Conservation (phyloP, 2,888 invertebrate species). For the Caenorhabditis imperialis region DNA sequence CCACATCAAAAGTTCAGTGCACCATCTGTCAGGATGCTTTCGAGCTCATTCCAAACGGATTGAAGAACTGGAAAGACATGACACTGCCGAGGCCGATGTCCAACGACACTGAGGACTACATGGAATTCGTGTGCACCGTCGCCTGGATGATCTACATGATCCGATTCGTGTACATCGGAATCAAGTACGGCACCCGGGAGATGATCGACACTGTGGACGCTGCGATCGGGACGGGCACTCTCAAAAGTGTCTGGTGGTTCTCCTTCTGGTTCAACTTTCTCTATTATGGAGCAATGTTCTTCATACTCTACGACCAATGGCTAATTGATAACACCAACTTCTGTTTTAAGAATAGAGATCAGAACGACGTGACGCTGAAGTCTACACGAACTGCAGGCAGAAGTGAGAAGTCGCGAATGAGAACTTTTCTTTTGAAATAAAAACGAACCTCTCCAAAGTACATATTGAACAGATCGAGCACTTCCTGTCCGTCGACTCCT, state of each 20-base stretch:
- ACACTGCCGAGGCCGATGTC: conserved; percentile 54
- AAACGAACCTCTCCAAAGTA: conserved; percentile 76
- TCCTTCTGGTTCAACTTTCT: conserved; percentile 65
- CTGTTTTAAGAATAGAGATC: conserved; percentile 45
- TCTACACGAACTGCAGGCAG: too few species aligned
- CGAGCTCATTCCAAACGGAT: conserved; percentile 43
- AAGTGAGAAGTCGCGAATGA: background rate
- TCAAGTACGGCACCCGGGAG: conserved; percentile 28
- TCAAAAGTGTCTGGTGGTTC: conserved; percentile 59
- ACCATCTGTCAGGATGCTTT: conserved; percentile 49
- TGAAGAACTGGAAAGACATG: conserved; percentile 43
- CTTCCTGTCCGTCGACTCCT: conserved; percentile 83
- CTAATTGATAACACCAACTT: conserved; percentile 57
- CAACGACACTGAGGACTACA: conserved; percentile 41
- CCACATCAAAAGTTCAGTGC: conserved; percentile 47
- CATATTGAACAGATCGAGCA: conserved; percentile 88
- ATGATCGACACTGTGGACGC: conserved; percentile 33
- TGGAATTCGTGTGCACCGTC: conserved; percentile 61
- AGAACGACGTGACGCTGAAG: too few species aligned
- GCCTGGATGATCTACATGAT: conserved; percentile 63
- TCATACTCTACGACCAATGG: conserved; percentile 61
- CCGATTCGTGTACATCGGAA: conserved; percentile 29
- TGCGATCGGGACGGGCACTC: conserved; percentile 39
- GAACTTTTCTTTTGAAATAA: background rate
- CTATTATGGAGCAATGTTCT: conserved; percentile 61